These are phyloP conservation scores for Sarcophaga caerulescens DNA, from an alignment of 2,888 invertebrate species.

Conservation along the genomic window DNA sequence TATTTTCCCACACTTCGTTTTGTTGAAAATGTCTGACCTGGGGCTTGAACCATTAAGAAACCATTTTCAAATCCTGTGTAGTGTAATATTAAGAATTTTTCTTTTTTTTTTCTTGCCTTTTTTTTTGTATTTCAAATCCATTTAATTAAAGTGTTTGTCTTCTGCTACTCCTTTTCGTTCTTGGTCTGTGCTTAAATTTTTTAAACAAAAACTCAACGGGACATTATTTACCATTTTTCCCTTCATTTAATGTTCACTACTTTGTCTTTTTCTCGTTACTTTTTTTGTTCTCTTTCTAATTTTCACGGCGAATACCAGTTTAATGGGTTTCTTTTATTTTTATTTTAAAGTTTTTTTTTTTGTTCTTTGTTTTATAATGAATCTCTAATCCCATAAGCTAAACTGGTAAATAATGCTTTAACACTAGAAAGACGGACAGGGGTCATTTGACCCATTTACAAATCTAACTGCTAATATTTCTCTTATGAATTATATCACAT, in stretches of 20 bases:
- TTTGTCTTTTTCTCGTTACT: constrained; percentile 12
- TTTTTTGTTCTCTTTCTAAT: constrained; percentile 11
- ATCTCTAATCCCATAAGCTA: constrained; percentile 35
- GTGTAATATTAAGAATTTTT: background rate
- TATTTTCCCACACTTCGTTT: too few relatives aligned
- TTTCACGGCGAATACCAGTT: background rate
- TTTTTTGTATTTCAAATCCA: constrained; percentile 43
- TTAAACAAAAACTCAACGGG: constrained; percentile 39
- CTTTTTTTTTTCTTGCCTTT: background rate
- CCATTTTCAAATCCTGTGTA: background rate
- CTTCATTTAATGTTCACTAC: constrained; percentile 20
- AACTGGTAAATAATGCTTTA: constrained; percentile 47
- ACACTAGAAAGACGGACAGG: too few relatives aligned
- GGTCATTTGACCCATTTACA: too few relatives aligned
- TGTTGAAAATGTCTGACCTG: too few relatives aligned
- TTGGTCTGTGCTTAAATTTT: background rate
- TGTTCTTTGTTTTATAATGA: background rate
- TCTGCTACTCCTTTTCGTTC: background rate
- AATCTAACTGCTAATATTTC: too few relatives aligned
- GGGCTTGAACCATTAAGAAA: too few relatives aligned
- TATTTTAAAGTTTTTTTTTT: too few relatives aligned
- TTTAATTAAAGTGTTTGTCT: constrained; percentile 51
- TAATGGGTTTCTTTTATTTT: background rate
- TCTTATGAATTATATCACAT: too few relatives aligned
- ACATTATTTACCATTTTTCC: constrained; percentile 25